These are phyloP conservation scores for Selenia dentaria DNA, from an alignment of 2,888 invertebrate species.

Conservation along the genomic window DNA sequence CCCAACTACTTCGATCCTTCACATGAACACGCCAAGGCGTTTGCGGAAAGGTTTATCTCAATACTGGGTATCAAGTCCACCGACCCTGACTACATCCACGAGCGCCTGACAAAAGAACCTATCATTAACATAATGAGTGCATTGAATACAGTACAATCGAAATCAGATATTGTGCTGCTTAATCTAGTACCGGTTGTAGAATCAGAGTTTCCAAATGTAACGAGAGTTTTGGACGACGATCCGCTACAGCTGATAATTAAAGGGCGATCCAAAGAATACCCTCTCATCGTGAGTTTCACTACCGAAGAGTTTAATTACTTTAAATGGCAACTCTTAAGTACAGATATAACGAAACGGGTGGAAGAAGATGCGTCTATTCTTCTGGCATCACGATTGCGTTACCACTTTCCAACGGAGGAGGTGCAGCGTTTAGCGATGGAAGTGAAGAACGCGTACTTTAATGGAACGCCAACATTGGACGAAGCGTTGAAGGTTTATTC, in stretches of 20 bases:
- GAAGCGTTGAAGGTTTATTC: neutral
- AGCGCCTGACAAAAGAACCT: slow-evolving; percentile 33
- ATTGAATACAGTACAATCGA: slow-evolving; percentile 17
- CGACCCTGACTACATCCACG: slow-evolving; percentile 38
- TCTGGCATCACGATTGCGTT: neutral
- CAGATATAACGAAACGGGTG: neutral
- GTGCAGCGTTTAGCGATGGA: neutral
- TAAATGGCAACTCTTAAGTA: slow-evolving; percentile 1
- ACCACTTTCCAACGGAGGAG: neutral
- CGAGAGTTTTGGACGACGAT: slow-evolving; percentile 41
- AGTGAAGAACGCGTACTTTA: neutral
- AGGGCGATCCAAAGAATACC: slow-evolving; percentile 41
- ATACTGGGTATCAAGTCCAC: slow-evolving; percentile 58
- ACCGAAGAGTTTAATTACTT: slow-evolving; percentile 30
- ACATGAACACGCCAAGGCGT: slow-evolving; percentile 31
- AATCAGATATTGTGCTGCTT: slow-evolving; percentile 12
- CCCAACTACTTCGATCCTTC: slow-evolving; percentile 35
- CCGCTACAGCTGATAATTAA: slow-evolving; percentile 39
- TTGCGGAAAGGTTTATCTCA: slow-evolving; percentile 42
- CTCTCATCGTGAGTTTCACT: slow-evolving; percentile 40
- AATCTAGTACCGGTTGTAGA: slow-evolving; percentile 44
- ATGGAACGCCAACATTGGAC: neutral
- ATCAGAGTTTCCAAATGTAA: slow-evolving; percentile 20
- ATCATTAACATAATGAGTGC: slow-evolving; percentile 48
- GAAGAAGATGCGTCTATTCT: neutral